Evolutionary conservation across 2,797 vertebrate genomes (phyloP), one percentile per base, ranked within the genome.

Genomic region (Delichon dasypus): DNA sequence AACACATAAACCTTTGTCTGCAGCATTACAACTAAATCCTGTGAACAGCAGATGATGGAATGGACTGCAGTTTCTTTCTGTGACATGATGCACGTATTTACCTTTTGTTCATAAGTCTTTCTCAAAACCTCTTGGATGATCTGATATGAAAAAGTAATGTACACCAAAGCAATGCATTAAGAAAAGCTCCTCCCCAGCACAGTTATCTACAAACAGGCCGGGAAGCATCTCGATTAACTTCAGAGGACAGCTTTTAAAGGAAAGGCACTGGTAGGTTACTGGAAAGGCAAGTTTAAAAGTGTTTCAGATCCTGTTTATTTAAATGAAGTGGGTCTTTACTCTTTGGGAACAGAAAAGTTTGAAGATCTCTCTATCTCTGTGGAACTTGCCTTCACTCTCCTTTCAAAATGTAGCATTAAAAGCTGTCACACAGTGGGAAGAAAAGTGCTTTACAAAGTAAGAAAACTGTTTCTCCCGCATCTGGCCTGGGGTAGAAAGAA

Each of bases 401-500:
- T 73, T 85, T 65, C 45, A 64, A 75, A 62, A 84, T 18, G 16
- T 66, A 53, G 48, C 58, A 71, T 85, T 70, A 84, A 83, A 88
- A 84, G 58, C 81, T 89, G 82, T 81, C 58, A 88, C 36, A 75
- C 66, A 38, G 27, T n/a, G 30, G 60, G 66, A 82, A 90, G 58
- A 84, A 88, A 75, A 90, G 79, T 57, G 36, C 55, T 76, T 85
- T 91, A 73, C 64, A 76, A 88, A 86, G 87, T 76, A 72, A 83
- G 70, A 93, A 93, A 93, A 86, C 18, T 3, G 2, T 54, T 95
- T 79, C 85, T 89, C 27, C 32, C 57, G 92, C 66, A 61, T 83
- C 73, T 92, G 78, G 71, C 90, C 90, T 64, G 62, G 74, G 76
- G 94, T 92, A 92, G 89, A 93, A 92, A 93, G 70, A 94, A 94